Evolutionary conservation across 2,797 vertebrate species (phyloP), one percentile per base, ranked within the genome.

Genomic region (Gymnoscopelus microlampas): DNA sequence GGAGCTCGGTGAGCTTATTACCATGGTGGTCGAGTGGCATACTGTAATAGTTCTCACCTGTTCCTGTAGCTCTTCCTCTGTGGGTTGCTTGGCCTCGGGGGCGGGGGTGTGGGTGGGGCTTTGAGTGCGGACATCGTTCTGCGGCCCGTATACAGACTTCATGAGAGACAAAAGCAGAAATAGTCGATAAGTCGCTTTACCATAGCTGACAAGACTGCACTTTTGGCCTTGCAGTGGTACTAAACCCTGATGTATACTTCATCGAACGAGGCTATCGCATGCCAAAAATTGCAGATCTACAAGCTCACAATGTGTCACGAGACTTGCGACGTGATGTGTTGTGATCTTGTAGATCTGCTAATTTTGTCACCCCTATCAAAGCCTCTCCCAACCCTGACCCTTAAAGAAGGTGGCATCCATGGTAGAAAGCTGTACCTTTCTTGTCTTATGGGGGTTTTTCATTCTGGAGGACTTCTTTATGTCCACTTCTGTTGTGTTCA

Each of bases 391-490:
- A 59, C 56, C 14, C 14, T 62, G 76, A 73, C 71, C 62, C 71
- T 15, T 5, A 32, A 57, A 26, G 12, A 55, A 55, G 19, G 13
- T 13, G 26, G 12, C 5, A 48, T 9, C 13, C 26, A 14, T 53
- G 54, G 60, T 4, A 12, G n/a, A 29, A 70, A 5, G n/a, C 49
- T 39, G 15, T 83, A 97, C 97, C 95, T 99, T 99, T 90, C 97
- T 95, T 61, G 96, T 98, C 96, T 98, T 98, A 91, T 98, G 97
- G n/a, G 97, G 97, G 79, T 99, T 98, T 94, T 94, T 97, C 96
- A 97, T 98, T 92, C 97, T 95, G 83, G 97, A 98, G 56, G 97
- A 99, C 79, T 99, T 99, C 94, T 99, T 99, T 86, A 99, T 98
- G 92, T 99, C 97, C 73, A 98, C 96, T 94, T 99, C 97, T 47